Evolutionary conservation across 2,797 vertebrate genomes (phyloP).

Genomic region (Etheostoma perlongum): DNA sequence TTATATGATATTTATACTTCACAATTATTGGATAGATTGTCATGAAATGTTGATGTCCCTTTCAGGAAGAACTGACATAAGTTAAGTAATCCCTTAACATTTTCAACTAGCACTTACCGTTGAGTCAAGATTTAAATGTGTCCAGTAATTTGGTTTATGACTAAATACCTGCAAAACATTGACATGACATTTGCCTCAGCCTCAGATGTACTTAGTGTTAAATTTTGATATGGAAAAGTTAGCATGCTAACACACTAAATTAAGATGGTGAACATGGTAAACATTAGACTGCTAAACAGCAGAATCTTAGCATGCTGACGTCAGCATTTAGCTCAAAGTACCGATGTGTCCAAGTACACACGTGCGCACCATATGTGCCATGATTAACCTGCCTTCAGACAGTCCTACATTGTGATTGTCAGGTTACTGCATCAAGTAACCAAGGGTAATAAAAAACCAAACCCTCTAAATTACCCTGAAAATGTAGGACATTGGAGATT

Average conservation of each 20-base stretch:
- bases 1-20: no score
- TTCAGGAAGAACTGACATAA: not conserved
- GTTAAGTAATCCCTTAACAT: no score
- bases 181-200: no score
- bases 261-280: not conserved
- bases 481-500: not conserved
- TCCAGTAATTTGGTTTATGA: not conserved
- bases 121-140: no score
- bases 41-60: not conserved
- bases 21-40: not conserved
- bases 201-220: not conserved
- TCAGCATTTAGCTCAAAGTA: not conserved
- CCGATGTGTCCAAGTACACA: not conserved
- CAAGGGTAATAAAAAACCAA: not conserved
- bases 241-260: not conserved
- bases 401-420: slow-evolving; percentile 37
- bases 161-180: not conserved
- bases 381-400: not conserved
- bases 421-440: slow-evolving; percentile 23
- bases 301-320: not conserved
- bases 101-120: no score
- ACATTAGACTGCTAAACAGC: not conserved
- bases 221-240: not conserved
- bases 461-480: not conserved
- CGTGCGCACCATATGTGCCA: no score